Conservation (phyloP, 2,888 invertebrate genomes). For the Yponomeuta cagnagella region DNA sequence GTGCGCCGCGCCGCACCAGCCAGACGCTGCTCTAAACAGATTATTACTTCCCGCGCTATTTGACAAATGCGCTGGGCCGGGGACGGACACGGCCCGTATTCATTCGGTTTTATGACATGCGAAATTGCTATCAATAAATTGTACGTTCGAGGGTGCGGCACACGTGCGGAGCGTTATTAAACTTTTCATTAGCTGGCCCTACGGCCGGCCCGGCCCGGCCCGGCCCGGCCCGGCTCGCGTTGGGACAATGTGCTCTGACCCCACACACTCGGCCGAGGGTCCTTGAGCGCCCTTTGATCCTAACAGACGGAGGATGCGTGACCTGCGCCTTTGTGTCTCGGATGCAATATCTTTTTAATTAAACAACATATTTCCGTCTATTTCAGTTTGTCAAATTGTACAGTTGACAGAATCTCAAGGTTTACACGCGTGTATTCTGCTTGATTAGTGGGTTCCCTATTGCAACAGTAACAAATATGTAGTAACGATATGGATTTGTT, state of each 20-base stretch:
- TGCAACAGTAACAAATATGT: too few relatives aligned
- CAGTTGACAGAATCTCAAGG: too few relatives aligned
- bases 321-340: slow-evolving; percentile 14
- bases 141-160: slow-evolving; percentile 29
- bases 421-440: too few relatives aligned
- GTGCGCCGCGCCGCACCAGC: too few relatives aligned
- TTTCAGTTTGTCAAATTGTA: too few relatives aligned
- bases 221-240: background rate
- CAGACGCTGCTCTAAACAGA: too few relatives aligned
- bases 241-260: slow-evolving; percentile 15
- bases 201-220: too few relatives aligned
- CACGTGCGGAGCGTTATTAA: slow-evolving; percentile 67
- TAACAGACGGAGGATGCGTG: background rate
- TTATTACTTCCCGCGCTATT: slow-evolving; percentile 14
- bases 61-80: slow-evolving; percentile 11
- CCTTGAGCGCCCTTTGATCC: slow-evolving; percentile 6
- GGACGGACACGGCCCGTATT: slow-evolving; percentile 44
- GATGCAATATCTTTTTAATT: slow-evolving; percentile 3
- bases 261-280: slow-evolving; percentile 14
- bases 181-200: slow-evolving; percentile 56
- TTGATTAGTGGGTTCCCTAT: too few relatives aligned
- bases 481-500: too few relatives aligned
- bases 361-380: too few relatives aligned
- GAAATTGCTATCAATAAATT: slow-evolving; percentile 70
- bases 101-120: slow-evolving; percentile 73